These are phyloP conservation scores for Zoanthus sansibaricus DNA, from an alignment of 92 coral and sea anemone genomes.

Conservation along the genomic window DNA sequence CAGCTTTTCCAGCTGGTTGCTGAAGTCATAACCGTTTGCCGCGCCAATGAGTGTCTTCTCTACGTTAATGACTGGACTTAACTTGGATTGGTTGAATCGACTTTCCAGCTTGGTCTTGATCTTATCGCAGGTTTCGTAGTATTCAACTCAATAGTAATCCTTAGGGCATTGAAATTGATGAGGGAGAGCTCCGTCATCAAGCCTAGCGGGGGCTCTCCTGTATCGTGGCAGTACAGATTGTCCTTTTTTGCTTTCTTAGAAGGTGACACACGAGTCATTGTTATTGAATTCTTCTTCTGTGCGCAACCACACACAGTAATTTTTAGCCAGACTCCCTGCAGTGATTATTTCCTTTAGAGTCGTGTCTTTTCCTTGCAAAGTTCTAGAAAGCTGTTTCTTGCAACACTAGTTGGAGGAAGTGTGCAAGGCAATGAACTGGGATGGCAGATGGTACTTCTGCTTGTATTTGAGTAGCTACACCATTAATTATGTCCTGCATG, in stretches of 20 bases:
- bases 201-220: neutral
- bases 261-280: neutral
- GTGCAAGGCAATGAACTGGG: conserved; percentile 54
- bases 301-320: conserved; percentile 35
- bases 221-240: conserved; percentile 49
- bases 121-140: conserved; percentile 61
- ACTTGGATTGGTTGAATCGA: conserved; percentile 60
- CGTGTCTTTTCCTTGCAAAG: conserved; percentile 43
- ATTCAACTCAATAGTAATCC: conserved; percentile 49
- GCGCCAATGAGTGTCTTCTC: conserved; percentile 47
- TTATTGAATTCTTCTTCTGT: conserved; percentile 51
- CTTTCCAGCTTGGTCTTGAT: conserved; percentile 52
- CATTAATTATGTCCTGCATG: conserved; percentile 60
- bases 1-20: conserved; percentile 17
- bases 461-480: conserved; percentile 58
- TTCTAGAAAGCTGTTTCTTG: conserved; percentile 13
- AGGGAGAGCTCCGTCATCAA: neutral
- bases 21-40: conserved; percentile 43
- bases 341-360: conserved; percentile 51
- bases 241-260: conserved; percentile 46
- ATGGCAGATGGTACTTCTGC: conserved; percentile 61
- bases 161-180: neutral
- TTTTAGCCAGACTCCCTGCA: conserved; percentile 39
- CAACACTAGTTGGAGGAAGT: conserved; percentile 43
- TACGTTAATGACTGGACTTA: conserved; percentile 44